Conservation (phyloP, 1,140 invertebrate genomes). For the Drosophila bocqueti region DNA sequence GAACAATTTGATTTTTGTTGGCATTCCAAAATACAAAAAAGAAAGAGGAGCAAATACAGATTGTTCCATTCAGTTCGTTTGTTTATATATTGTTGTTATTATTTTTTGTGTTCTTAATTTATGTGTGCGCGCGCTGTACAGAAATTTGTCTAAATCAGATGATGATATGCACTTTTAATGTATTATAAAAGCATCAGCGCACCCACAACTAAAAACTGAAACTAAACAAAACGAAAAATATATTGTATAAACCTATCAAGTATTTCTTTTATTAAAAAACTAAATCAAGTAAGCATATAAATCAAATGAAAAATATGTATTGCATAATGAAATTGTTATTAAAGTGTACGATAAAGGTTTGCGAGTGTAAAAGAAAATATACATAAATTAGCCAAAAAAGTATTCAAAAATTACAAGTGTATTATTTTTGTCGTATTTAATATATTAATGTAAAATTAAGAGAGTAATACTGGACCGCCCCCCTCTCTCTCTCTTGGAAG, state of each 20-base stretch:
- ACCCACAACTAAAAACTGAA: conserved; percentile 38
- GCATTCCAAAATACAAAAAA: conserved; percentile 54
- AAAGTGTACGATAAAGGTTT: conserved; percentile 70
- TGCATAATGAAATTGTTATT: conserved; percentile 68
- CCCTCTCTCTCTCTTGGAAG: neutral
- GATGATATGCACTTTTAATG: conserved; percentile 54
- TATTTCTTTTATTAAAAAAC: conserved; percentile 56
- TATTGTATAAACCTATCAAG: conserved; percentile 65
- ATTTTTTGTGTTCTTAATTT: conserved; percentile 65
- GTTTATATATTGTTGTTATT: conserved; percentile 72
- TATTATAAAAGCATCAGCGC: conserved; percentile 65
- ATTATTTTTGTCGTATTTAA: neutral
- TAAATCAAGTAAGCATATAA: conserved; percentile 47
- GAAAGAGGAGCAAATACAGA: conserved; percentile 39
- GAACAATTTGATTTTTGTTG: conserved; percentile 67
- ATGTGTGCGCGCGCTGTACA: conserved; percentile 69
- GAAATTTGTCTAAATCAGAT: conserved; percentile 59
- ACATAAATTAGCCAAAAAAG: conserved; percentile 49
- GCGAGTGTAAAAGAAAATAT: conserved; percentile 59
- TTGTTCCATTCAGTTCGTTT: conserved; percentile 60
- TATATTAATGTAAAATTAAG: neutral
- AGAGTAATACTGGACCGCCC: neutral
- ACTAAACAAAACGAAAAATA: conserved; percentile 56
- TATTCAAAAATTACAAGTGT: conserved; percentile 26
- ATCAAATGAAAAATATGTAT: conserved; percentile 39